These are phyloP conservation scores for Malurus melanocephalus DNA, from an alignment of 2,113 vertebrate species.

Conservation along the genomic window DNA sequence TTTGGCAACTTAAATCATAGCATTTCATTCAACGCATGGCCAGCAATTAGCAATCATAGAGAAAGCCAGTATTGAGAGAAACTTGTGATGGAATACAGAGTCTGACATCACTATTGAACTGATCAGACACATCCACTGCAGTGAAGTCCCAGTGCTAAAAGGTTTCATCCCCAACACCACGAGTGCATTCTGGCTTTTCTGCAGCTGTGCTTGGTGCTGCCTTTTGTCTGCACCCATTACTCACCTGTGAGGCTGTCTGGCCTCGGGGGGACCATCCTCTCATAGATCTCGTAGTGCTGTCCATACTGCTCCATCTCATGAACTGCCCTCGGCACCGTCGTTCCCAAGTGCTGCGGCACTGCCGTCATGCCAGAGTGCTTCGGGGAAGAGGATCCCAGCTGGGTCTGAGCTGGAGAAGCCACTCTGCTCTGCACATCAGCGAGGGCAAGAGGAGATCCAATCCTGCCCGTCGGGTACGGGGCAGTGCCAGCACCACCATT, in stretches of 20 bases:
- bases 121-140: not conserved
- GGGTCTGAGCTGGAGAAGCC: constrained; percentile 75
- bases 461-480: constrained; percentile 75
- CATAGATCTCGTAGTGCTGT: constrained; percentile 89
- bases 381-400: constrained; percentile 84
- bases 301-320: constrained; percentile 82
- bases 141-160: fast-evolving
- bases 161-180: fast-evolving
- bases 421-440: constrained; percentile 71
- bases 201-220: not conserved
- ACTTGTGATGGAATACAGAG: not conserved
- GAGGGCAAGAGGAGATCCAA: constrained; percentile 85
- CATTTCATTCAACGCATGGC: not conserved
- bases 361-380: constrained; percentile 88
- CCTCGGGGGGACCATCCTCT: constrained; percentile 89
- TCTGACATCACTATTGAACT: not conserved
- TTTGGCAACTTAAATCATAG: not conserved
- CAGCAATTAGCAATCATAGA: not conserved
- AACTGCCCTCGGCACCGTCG: constrained; percentile 82
- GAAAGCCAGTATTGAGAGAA: not conserved
- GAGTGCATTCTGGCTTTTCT: not conserved
- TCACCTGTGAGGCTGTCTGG: constrained; percentile 92
- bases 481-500: constrained; percentile 72
- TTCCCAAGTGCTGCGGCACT: constrained; percentile 88
- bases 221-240: not conserved